These are phyloP conservation scores for Nephotettix cincticeps DNA, from an alignment of 1,140 invertebrate species.

Conservation along the genomic window DNA sequence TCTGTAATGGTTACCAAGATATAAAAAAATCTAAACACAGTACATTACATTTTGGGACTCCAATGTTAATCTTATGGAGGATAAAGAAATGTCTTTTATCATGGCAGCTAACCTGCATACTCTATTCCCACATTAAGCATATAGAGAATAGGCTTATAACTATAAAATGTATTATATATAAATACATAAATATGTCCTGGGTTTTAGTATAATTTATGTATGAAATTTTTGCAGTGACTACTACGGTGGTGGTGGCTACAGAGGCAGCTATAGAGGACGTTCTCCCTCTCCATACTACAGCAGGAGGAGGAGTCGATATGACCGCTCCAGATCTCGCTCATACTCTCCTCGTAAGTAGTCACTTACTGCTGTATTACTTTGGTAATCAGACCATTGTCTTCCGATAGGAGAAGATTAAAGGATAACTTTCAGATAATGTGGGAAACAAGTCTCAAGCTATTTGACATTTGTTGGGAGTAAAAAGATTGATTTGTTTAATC, in stretches of 20 bases:
- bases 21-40: too few relatives aligned
- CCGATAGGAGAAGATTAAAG: too few relatives aligned
- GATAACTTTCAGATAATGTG: too few relatives aligned
- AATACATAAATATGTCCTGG: slow-evolving; percentile 36
- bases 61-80: too few relatives aligned
- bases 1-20: too few relatives aligned
- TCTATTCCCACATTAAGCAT: neutral
- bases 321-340: slow-evolving; percentile 76
- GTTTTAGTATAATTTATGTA: slow-evolving; percentile 12
- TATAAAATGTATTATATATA: neutral
- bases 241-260: slow-evolving; percentile 39
- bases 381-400: too few relatives aligned
- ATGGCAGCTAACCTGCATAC: too few relatives aligned
- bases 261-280: slow-evolving; percentile 51
- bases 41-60: too few relatives aligned
- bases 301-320: slow-evolving; percentile 60
- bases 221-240: slow-evolving; percentile 4
- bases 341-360: slow-evolving; percentile 80
- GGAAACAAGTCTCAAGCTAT: too few relatives aligned
- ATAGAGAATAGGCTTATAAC: neutral
- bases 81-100: too few relatives aligned
- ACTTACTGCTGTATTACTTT: neutral
- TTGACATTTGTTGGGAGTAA: too few relatives aligned
- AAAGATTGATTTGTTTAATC: too few relatives aligned
- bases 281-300: slow-evolving; percentile 61